Percentiles rank a stretch among this genome's conserved stretches.
phyloP scores from a whole-genome alignment of 2,113 vertebrate genomes.

The Tachuris rubrigastra region DNA sequence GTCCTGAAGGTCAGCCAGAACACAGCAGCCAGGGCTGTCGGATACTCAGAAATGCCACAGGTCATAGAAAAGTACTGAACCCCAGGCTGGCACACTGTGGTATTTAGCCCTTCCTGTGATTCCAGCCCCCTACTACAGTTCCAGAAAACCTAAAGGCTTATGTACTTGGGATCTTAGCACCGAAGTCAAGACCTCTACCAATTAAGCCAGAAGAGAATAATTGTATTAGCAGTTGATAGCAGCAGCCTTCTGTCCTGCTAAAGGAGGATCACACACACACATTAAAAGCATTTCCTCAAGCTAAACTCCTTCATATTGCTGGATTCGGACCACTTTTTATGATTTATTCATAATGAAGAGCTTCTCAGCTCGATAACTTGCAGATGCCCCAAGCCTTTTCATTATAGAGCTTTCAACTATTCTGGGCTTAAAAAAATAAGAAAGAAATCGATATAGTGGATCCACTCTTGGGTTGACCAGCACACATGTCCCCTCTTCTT shows the following conservation, averaged over 20 bases:
- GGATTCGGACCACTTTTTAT: not conserved
- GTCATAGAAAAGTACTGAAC: not conserved
- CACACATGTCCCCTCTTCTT: not conserved
- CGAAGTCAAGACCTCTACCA: not conserved
- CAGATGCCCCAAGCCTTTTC: not conserved
- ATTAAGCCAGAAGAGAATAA: conserved; percentile 3
- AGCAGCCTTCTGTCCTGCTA: not conserved
- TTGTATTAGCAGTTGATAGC: not conserved
- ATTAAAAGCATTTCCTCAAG: conserved; percentile 5
- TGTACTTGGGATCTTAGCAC: not conserved
- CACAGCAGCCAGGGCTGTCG: not conserved
- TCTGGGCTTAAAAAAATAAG: not conserved
- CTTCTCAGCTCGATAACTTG: not conserved
- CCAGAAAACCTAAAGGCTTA: not conserved
- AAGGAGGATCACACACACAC: not conserved
- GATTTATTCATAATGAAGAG: conserved; percentile 18
- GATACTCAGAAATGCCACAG: not conserved
- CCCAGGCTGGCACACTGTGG: not conserved
- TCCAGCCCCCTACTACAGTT: not conserved
- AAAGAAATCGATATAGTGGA: not conserved
- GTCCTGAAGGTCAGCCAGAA: not conserved
- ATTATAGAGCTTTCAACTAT: not conserved
- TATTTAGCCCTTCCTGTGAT: not conserved
- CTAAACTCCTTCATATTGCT: not conserved
- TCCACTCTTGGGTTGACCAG: not conserved